Evolutionary conservation across 2,113 vertebrate species (phyloP).

Genomic region (Cyprinodon tularosa): DNA sequence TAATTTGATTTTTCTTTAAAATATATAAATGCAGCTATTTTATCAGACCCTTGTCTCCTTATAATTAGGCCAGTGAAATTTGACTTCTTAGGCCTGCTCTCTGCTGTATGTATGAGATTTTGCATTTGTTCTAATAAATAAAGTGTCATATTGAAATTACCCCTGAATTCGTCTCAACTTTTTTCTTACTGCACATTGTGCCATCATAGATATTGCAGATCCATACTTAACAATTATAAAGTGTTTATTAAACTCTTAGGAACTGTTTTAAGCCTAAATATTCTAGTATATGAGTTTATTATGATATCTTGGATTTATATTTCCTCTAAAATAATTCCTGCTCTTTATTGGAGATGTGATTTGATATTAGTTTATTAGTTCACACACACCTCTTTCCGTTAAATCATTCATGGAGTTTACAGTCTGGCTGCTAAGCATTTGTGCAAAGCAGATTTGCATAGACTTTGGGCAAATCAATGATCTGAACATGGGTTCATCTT

Average conservation of each 20-base stretch:
- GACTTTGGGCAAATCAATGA: too few species aligned
- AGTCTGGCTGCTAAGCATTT: too few species aligned
- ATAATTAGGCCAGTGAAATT: slow-evolving; percentile 49
- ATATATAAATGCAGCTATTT: slow-evolving; percentile 64
- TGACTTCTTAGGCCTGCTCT: slow-evolving; percentile 44
- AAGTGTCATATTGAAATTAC: slow-evolving; percentile 71
- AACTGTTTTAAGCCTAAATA: background rate
- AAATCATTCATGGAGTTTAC: too few species aligned
- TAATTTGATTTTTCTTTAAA: slow-evolving; percentile 39
- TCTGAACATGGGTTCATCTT: too few species aligned
- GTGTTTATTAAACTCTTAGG: background rate
- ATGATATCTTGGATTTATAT: background rate
- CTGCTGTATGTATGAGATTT: slow-evolving; percentile 70
- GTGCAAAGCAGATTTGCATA: too few species aligned
- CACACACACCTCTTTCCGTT: background rate
- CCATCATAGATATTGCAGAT: too few species aligned
- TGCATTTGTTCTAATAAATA: slow-evolving; percentile 76
- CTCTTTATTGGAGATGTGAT: background rate
- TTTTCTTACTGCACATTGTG: background rate
- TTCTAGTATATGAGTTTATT: background rate
- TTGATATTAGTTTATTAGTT: background rate
- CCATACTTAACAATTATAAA: background rate
- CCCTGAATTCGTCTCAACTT: background rate
- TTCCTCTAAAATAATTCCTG: background rate
- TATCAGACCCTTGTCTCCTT: slow-evolving; percentile 49